Evolutionary conservation across 2,888 invertebrate genomes (phyloP).

Genomic region (Aphelenchoides bicaudatus): DNA sequence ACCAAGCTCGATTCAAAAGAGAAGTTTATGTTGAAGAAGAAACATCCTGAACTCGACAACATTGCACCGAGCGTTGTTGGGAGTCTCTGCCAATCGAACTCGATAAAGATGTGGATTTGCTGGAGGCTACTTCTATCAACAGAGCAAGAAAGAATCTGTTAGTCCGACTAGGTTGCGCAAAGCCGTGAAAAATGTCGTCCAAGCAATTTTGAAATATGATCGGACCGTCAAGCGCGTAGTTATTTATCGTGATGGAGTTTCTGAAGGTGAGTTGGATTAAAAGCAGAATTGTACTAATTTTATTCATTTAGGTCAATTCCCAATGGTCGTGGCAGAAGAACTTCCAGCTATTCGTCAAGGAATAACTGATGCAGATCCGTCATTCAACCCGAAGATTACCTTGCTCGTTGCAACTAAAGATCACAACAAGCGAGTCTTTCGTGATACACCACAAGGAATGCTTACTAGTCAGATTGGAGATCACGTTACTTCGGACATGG

Average conservation of each 20-base stretch:
- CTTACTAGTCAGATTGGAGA: conserved; percentile 25
- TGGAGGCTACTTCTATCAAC: conserved; percentile 37
- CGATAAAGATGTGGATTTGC: conserved; percentile 18
- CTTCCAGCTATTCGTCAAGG: conserved; percentile 8
- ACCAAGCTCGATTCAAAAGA: conserved; percentile 22
- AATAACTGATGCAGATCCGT: conserved; percentile 26
- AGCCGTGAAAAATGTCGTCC: conserved; percentile 19
- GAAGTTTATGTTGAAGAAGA: background rate
- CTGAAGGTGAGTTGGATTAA: too few species aligned
- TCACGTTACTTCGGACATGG: conserved; percentile 28
- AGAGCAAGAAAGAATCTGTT: conserved; percentile 26
- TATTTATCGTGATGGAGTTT: conserved; percentile 35
- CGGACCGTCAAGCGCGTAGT: conserved; percentile 22
- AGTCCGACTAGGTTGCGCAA: conserved; percentile 10
- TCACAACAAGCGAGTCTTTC: conserved; percentile 37
- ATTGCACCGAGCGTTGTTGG: conserved; percentile 33
- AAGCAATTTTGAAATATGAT: conserved; percentile 10
- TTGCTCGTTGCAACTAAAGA: conserved; percentile 30
- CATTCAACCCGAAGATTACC: conserved; percentile 23
- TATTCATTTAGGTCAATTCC: too few species aligned
- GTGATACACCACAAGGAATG: background rate
- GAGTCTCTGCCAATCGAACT: conserved; percentile 30
- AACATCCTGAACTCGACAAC: conserved; percentile 15
- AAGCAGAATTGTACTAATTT: too few species aligned
- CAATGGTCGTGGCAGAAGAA: conserved; percentile 28